Evolutionary conservation across 2,797 vertebrate genomes (phyloP), one percentile per base, ranked within the genome.

Genomic region (Sitta carolinensis): DNA sequence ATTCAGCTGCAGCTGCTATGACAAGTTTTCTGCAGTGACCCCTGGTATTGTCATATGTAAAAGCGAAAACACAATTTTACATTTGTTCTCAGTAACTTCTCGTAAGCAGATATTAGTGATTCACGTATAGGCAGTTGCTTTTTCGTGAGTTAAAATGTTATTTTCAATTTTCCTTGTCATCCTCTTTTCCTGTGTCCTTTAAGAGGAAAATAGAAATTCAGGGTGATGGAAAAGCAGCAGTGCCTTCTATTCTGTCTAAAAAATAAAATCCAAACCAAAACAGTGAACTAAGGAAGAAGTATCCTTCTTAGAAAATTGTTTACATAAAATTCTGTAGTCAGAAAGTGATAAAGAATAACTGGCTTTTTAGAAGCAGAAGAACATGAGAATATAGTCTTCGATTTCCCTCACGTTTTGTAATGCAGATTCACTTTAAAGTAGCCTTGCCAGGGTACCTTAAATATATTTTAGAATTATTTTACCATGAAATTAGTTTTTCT

Each of bases 401-500:
- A 62, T 96, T 96, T 97, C 95, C 92, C 75, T 89, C 94, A 92
- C n/a, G 97, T 97, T 97, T 98, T 98, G 95, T 97, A 96, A 98
- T 98, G 97, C 97, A 97, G 96, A 98, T 97, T 98, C 95, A 89
- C 96, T 97, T 97, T 95, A 97, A 98, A 98, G 96, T 97, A 97
- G 96, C 96, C 93, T 95, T 95, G 94, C 97, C 95, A 91, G 90
- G 97, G 97, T 96, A 98, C 97, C 97, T 98, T 98, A 98, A 98
- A 97, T 98, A 98, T 97, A 97, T 98, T 98, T 97, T 98, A 98
- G 97, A 98, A 98, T 98, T 98, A 98, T 98, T 98, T 98, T 97
- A 98, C 98, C 98, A 98, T 98, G 98, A 98, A 98, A 98, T 98
- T 98, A 98, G 97, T 98, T 98, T 96, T 98, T 98, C 97, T 97